These are phyloP conservation scores for Silurus meridionalis DNA, from an alignment of 2,113 vertebrate species.

Conservation along the genomic window DNA sequence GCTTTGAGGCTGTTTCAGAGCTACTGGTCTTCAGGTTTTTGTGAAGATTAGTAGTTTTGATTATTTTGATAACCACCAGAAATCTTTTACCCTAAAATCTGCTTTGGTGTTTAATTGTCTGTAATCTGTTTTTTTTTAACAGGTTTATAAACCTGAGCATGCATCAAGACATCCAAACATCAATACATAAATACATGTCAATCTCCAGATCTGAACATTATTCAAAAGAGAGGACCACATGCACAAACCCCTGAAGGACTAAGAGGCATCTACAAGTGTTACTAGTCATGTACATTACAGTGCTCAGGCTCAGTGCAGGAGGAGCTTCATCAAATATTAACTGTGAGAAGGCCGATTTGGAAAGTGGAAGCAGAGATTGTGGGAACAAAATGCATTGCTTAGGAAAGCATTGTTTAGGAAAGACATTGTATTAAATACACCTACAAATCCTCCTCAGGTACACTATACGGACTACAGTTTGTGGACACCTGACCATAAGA, in stretches of 20 bases:
- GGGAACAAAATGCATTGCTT: not conserved
- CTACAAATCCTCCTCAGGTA: not conserved
- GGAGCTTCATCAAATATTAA: conserved; percentile 18
- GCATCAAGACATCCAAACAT: not conserved
- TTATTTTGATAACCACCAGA: not conserved
- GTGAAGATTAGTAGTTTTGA: not conserved
- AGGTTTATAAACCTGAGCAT: not conserved
- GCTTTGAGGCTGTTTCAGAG: not conserved
- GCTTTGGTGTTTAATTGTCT: not conserved
- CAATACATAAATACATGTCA: not conserved
- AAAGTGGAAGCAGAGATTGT: not conserved
- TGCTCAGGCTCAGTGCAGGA: not conserved
- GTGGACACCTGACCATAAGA: too few relatives aligned
- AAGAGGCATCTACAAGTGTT: not conserved
- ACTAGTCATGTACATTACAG: not conserved
- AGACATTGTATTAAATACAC: not conserved
- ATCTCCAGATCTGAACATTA: not conserved
- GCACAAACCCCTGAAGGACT: not conserved
- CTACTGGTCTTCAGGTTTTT: not conserved
- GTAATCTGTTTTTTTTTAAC: too few relatives aligned
- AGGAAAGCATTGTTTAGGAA: not conserved
- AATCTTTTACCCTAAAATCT: not conserved
- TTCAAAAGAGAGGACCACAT: not conserved
- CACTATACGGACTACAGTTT: too few relatives aligned
- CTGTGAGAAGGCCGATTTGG: not conserved